Evolutionary conservation across 2,797 vertebrate genomes (phyloP), one percentile per base, ranked within the genome.

Genomic region (Microctenopoma lineatum): DNA sequence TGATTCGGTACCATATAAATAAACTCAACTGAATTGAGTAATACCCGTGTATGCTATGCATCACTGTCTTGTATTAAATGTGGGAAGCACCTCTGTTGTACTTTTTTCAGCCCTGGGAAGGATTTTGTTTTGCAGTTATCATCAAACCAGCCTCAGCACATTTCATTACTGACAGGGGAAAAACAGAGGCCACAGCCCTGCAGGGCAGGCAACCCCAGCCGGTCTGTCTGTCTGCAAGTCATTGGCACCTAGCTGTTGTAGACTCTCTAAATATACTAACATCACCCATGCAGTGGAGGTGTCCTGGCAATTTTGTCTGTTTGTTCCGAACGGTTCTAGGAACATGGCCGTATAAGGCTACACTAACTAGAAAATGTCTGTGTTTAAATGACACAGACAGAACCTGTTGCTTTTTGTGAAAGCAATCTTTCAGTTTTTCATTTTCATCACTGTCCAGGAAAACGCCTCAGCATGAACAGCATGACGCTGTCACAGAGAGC

Each of bases 171-270:
- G 44, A 65, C 34, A 14, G 16, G 62, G 47, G 27, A 73, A 69
- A 57, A 47, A 70, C 38, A 32, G 45, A 68, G 59, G 57, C 72
- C 44, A 53, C 63, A 48, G 69, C 73, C 66, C 57, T 64, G 48
- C 51, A 56, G 70, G 61, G 56, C 62, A 67, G 55, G 25, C 41
- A 56, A 52, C 55, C 64, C 59, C 54, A 85, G 80, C 77, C 79
- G 10, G 55, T 29, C 66, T 63, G 84, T 88, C 90, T 89, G 80
- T 63, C 77, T 61, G 72, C 74, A 68, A 71, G 83, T 83, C 86
- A 82, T 73, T 87, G 82, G 80, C 91, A 90, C 86, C 77, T 88
- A 77, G 62, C 69, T n/a, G 84, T 75, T 85, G 82, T 81, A 67
- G 81, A 77, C 86, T 87, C 67, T 87, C 55, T 67, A 87, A 87